A percentile compares a stretch with the other conserved stretches of the same genome.
Evolutionary conservation across 2,888 invertebrate species (phyloP).

Genomic region (Oxytorus armatus): DNA sequence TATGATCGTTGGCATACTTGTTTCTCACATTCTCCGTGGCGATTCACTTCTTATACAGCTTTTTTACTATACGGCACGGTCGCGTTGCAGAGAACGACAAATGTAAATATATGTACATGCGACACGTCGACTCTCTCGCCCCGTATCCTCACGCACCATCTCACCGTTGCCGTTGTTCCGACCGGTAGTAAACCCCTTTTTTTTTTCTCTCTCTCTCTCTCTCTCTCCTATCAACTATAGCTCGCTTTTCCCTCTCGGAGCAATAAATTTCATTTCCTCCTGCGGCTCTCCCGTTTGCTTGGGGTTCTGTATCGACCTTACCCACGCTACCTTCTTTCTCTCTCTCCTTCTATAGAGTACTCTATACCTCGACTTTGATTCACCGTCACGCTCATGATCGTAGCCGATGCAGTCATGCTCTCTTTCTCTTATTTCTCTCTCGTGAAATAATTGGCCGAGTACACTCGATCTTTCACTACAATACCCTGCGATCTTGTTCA

Average conservation of each 20-base stretch:
- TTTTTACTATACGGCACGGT: conserved; percentile 22
- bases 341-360: background rate
- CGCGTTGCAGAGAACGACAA: conserved; percentile 50
- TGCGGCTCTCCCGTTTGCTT: conserved; percentile 39
- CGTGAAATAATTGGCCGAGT: too few species aligned
- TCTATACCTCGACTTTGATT: conserved; percentile 30
- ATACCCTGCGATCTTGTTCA: too few species aligned
- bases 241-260: conserved; percentile 58
- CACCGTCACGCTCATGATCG: conserved; percentile 35
- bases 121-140: conserved; percentile 41
- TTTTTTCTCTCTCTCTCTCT: conserved; percentile 22
- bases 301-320: conserved; percentile 50
- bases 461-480: conserved; percentile 8
- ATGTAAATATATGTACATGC: conserved; percentile 60
- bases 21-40: conserved; percentile 1
- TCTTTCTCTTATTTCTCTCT: conserved; percentile 22
- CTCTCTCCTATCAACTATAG: conserved; percentile 22
- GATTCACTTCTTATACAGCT: conserved; percentile 11
- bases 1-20: background rate
- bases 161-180: conserved; percentile 39
- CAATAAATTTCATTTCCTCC: conserved; percentile 66
- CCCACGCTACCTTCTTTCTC: conserved; percentile 26
- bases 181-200: conserved; percentile 36
- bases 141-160: conserved; percentile 63
- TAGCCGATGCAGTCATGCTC: background rate